Base-by-base conservation (phyloP, 1,140 invertebrate species). In the Phymastichus coffea region DNA sequence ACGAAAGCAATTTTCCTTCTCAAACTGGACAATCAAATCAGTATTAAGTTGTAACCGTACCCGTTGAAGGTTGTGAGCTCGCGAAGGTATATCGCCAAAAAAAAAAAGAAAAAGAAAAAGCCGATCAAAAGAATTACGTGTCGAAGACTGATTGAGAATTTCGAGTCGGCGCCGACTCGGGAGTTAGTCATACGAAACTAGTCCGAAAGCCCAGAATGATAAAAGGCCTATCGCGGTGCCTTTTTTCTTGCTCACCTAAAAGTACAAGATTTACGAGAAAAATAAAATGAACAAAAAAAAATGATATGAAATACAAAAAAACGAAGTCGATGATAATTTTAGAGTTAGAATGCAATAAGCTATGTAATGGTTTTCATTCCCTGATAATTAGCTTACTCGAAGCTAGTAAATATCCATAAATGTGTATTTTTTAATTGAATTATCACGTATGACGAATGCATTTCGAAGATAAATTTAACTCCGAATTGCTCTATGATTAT, bases 141-240 rank as follows among this genome's bases (percentile, higher is more conserved):
- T 70, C 70, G 72, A 78, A 78, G 75, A 78, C 75, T 78, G 76
- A 78, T 69, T 65, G 61, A 57, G 53, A 72, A 71, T 69, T 71
- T 69, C 64, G 66, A 68, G 70, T 68, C 69, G 49, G 54, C 52
- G 65, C 64, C 53, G 70, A 69, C 71, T 73, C 74, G 67, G 33
- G 52, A 74, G 70, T 72, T 77, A 79, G 77, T 79, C 76, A 75
- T 75, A 63, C 70, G 64, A 75, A 78, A 78, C 77, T 79, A 79
- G 77, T 78, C 76, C 70, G 66, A 63, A 71, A 72, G 74, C 70
- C 71, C 68, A 70, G 69, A 33, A 7, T 33, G 28, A 65, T 63
- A 65, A 71, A 70, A 71, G 65, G 66, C 66, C 69, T 75, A 70
- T 71, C 64, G 63, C 75, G 74, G 74, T 77, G 73, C 75, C 73